phyloP scores from a whole-genome alignment of 2,113 vertebrate genomes.

The Aphelocoma coerulescens region DNA sequence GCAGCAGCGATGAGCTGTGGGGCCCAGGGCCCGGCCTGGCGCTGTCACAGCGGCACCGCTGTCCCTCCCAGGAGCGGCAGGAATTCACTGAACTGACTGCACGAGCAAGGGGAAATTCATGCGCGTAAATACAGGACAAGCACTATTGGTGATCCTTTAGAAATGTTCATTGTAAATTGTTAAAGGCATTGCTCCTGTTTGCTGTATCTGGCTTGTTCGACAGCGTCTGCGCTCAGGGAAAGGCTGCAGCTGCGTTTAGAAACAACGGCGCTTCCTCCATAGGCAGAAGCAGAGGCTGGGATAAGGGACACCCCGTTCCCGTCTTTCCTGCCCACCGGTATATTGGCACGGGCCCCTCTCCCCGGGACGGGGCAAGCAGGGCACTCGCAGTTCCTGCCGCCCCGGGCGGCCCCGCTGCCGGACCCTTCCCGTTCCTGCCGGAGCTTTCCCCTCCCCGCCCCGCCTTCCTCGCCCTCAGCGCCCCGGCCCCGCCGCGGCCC shows the following conservation, averaged over 20 bases:
- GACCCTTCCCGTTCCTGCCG: not conserved
- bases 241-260: not conserved
- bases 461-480: not conserved
- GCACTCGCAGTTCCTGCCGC: accelerated
- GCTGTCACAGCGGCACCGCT: too few species aligned
- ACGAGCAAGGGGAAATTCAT: not conserved
- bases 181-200: not conserved
- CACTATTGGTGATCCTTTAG: accelerated
- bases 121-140: too few species aligned
- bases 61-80: too few species aligned
- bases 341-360: not conserved
- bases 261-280: not conserved
- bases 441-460: not conserved
- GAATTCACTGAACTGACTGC: accelerated
- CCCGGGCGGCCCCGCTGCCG: too few species aligned
- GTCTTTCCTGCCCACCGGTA: not conserved
- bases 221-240: accelerated
- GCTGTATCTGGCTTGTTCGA: not conserved
- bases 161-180: accelerated
- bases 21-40: too few species aligned
- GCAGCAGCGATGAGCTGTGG: not conserved
- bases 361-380: not conserved
- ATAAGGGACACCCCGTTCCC: too few species aligned
- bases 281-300: not conserved
- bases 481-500: not conserved